Percentiles rank a stretch among this genome's conserved stretches.
Conservation (phyloP, 2,888 invertebrate species). For the Physocephala rufipes region DNA sequence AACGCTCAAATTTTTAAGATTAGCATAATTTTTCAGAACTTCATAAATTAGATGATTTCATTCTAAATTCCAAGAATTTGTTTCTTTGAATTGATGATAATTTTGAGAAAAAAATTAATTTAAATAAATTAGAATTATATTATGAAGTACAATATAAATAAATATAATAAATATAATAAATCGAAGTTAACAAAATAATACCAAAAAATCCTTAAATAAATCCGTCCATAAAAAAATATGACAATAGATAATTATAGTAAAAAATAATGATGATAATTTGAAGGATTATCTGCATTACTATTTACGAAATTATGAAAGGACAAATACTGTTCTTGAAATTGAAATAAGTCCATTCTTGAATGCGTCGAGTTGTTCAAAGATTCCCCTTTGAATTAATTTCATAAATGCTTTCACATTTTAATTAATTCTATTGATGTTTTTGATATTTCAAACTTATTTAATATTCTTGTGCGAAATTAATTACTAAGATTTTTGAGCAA, state of each 20-base stretch:
- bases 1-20: conserved; percentile 38
- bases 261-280: too few relatives aligned
- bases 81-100: neutral
- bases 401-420: neutral
- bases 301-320: too few relatives aligned
- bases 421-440: neutral
- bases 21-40: too few relatives aligned
- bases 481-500: neutral
- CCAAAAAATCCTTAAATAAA: neutral
- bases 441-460: neutral
- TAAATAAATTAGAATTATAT: neutral
- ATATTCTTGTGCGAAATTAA: neutral
- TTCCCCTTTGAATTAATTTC: neutral
- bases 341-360: neutral
- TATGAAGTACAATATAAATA: neutral
- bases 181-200: neutral
- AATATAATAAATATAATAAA: neutral
- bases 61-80: neutral
- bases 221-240: neutral
- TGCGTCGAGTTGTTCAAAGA: neutral
- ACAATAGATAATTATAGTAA: too few relatives aligned
- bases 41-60: too few relatives aligned
- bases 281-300: too few relatives aligned
- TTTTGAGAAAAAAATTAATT: neutral
- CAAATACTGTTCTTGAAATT: neutral